These are phyloP conservation scores for Chouioia cunea DNA, from an alignment of 2,888 invertebrate species.

Conservation along the genomic window DNA sequence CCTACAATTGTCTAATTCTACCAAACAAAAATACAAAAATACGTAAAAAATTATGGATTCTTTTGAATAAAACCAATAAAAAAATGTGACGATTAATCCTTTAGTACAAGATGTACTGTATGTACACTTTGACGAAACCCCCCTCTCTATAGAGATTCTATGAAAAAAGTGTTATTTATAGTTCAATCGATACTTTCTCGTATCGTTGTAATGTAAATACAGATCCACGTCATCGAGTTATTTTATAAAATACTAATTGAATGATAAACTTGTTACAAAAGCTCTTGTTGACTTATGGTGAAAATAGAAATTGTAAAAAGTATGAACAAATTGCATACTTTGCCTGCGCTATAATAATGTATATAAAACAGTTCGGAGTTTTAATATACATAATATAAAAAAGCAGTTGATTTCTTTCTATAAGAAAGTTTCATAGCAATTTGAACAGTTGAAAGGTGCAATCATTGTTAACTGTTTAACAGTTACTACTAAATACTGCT, in stretches of 20 bases:
- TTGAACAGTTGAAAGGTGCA: constrained; percentile 34
- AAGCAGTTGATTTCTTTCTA: constrained; percentile 38
- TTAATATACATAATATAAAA: constrained; percentile 8
- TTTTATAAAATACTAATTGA: too few species aligned
- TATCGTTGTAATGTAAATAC: too few species aligned
- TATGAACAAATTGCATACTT: constrained; percentile 32
- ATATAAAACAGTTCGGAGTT: constrained; percentile 33
- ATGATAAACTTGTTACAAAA: constrained; percentile 33
- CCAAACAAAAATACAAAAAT: too few species aligned
- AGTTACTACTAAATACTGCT: constrained; percentile 52
- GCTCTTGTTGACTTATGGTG: constrained; percentile 43
- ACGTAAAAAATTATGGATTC: too few species aligned
- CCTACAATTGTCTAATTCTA: too few species aligned
- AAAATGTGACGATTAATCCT: too few species aligned
- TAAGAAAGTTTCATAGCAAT: constrained; percentile 50
- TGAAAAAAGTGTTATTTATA: too few species aligned
- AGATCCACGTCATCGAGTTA: too few species aligned
- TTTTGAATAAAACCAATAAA: too few species aligned
- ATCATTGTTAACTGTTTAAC: constrained; percentile 58
- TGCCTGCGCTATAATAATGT: constrained; percentile 30
- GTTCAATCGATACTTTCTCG: too few species aligned
- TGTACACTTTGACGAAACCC: neutral
- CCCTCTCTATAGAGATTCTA: too few species aligned
- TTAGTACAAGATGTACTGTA: too few species aligned
- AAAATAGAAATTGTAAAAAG: constrained; percentile 13